Evolutionary conservation across 2,113 vertebrate genomes (phyloP).

Genomic region (Oostethus manadensis): DNA sequence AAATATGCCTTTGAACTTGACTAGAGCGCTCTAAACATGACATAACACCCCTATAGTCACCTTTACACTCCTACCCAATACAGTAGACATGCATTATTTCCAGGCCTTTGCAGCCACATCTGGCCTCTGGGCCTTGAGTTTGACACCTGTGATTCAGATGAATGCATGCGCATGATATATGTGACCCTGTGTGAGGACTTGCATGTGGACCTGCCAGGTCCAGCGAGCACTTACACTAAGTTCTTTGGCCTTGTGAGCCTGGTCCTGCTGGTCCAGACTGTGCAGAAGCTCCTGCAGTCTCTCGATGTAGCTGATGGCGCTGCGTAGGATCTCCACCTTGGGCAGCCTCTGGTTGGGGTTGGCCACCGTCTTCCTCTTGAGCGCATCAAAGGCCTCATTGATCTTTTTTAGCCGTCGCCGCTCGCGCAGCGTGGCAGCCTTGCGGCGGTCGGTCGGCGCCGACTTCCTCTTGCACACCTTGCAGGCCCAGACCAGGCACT

Average conservation of each 20-base stretch:
- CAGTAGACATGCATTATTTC: neutral
- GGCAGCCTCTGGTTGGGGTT: constrained; percentile 96
- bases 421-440: constrained; percentile 92
- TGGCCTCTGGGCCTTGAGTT: too few relatives aligned
- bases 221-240: constrained; percentile 75
- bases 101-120: too few relatives aligned
- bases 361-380: constrained; percentile 90
- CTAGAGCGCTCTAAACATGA: too few relatives aligned
- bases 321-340: constrained; percentile 96
- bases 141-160: too few relatives aligned
- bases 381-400: constrained; percentile 95
- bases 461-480: constrained; percentile 95
- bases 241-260: constrained; percentile 74
- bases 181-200: neutral
- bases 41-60: too few relatives aligned
- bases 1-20: too few relatives aligned
- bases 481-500: constrained; percentile 96
- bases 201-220: neutral
- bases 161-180: neutral
- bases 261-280: constrained; percentile 86
- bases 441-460: constrained; percentile 88
- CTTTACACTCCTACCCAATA: neutral
- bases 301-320: constrained; percentile 97
- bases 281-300: constrained; percentile 89
- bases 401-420: constrained; percentile 93